Base-by-base conservation (phyloP, 2,888 invertebrate species). In the Pheosia tremula region DNA sequence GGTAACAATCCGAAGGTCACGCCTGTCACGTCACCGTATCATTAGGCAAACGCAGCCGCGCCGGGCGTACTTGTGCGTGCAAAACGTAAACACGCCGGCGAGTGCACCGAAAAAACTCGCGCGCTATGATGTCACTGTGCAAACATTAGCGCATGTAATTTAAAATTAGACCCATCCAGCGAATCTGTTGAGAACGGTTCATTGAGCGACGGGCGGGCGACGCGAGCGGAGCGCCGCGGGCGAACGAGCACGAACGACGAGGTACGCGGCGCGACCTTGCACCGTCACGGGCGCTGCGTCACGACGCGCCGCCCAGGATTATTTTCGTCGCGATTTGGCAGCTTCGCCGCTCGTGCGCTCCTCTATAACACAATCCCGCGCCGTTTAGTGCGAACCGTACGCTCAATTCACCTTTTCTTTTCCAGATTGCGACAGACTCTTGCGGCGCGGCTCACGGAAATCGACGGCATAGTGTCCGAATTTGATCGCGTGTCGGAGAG, bases 381-480 rank as follows among this genome's bases (percentile, higher is more conserved):
- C 75, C 72, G 70, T 72, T 79, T 75, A 68, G 74, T 78, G 78
- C 78, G 82, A 79, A 78, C 73, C 73, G 69, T 75, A 82, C 85
- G 79, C 75, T 80, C 77, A 79, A 85, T 77, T 71, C 70, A 68
- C 73, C 64, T 75, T 83, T 74, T 89, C 77, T 87, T 83, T 88
- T 92, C 64, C 94, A 98, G 98, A 95, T 97, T 98, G 95, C 95
- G 96, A 94, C 95, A 96, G 87, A 95, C 95, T 83, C 94, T 98
- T 83, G 95, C 95, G 91, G 96, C 96, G 85, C 97, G 96, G 93
- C 95, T 96, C 85, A 94, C 95, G 80, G 97, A 96, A 89, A 95
- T 96, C 82, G 95, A 95, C 88, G 95, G 95, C 83, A 96, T 97
- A 87, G 95, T 97, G 83, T 95, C 96, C 81, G 95, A 96, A 90